Evolutionary conservation across 2,113 vertebrate genomes (phyloP).

Genomic region (Terrapene triunguis): DNA sequence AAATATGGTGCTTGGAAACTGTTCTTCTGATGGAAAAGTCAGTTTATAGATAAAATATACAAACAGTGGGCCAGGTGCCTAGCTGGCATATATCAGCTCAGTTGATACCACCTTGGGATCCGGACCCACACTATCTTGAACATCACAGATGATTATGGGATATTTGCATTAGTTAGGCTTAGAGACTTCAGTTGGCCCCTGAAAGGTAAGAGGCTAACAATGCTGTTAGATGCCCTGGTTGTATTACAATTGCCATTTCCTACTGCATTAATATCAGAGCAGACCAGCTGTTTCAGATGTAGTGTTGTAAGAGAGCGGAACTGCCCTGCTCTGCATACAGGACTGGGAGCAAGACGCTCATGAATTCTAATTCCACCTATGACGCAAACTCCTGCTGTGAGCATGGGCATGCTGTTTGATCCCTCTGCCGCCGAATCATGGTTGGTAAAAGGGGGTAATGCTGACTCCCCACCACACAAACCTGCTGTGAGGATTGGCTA

Average conservation of each 20-base stretch:
- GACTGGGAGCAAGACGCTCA: neutral
- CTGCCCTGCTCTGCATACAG: neutral
- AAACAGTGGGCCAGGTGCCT: neutral
- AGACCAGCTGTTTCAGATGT: neutral
- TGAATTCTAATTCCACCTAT: slow-evolving; percentile 11
- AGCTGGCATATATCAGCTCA: neutral
- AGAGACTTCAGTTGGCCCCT: neutral
- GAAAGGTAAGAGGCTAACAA: neutral
- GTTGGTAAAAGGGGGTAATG: neutral
- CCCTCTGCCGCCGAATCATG: neutral
- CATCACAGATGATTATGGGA: neutral
- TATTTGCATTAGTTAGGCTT: slow-evolving; percentile 7
- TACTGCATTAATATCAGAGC: neutral
- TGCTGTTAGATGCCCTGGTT: neutral
- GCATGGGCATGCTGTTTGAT: rapidly evolving
- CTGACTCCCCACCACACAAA: neutral
- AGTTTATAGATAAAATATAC: neutral
- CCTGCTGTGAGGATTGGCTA: neutral
- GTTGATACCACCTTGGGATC: neutral
- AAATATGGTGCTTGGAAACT: neutral
- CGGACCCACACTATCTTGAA: neutral
- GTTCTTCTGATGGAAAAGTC: slow-evolving; percentile 24
- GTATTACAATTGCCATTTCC: neutral
- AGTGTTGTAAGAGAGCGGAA: neutral
- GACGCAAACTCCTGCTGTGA: neutral